A percentile compares a stretch with the other conserved stretches of the same genome.
Conservation (phyloP, 2,113 vertebrate species). For the Manacus vitellinus region DNA sequence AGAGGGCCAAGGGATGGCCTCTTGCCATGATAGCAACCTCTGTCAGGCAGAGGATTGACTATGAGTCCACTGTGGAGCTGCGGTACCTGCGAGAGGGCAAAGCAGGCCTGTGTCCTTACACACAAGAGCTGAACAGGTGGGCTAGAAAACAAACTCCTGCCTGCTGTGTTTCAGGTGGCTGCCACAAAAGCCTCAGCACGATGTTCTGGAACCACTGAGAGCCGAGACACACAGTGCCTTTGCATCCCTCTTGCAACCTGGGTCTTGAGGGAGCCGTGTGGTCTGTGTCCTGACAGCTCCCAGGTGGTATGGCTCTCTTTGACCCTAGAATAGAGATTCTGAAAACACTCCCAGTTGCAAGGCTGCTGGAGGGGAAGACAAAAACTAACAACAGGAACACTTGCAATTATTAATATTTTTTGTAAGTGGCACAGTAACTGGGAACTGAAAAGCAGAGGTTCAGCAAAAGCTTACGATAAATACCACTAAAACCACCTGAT, state of each 20-base stretch:
- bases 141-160: not conserved
- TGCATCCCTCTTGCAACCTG: not conserved
- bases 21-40: not conserved
- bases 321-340: not conserved
- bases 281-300: not conserved
- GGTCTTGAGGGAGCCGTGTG: not conserved
- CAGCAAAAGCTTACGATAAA: not conserved
- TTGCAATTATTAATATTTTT: not conserved
- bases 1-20: not conserved
- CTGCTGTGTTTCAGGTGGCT: not conserved
- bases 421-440: not conserved
- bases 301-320: rapidly evolving
- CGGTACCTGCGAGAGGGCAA: rapidly evolving
- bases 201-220: rapidly evolving
- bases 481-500: not conserved
- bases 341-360: not conserved
- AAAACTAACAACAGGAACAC: not conserved
- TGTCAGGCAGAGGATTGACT: not conserved
- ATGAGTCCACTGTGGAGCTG: not conserved
- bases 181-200: not conserved
- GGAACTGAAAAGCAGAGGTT: not conserved
- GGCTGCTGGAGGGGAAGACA: not conserved
- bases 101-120: not conserved
- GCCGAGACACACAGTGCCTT: rapidly evolving
- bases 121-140: not conserved